Conservation (phyloP, 2,888 invertebrate genomes). For the Nipponacmea schrenckii region DNA sequence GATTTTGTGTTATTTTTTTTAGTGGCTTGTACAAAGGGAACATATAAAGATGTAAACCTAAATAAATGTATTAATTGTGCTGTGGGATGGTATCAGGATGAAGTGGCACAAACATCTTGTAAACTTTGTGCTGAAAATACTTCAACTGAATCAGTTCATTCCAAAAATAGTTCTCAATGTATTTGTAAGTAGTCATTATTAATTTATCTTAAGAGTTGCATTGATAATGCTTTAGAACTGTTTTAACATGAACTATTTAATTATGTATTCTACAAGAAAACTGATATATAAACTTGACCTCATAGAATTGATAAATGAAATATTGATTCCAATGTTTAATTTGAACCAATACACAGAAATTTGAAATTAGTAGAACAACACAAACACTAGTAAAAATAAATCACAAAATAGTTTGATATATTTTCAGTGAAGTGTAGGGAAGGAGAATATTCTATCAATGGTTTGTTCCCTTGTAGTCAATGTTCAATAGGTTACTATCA, state of each 20-base stretch:
- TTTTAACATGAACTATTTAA: no score
- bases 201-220: not conserved
- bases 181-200: constrained; percentile 35
- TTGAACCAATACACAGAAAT: no score
- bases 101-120: constrained; percentile 50
- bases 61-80: constrained; percentile 52
- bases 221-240: not conserved
- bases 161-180: constrained; percentile 38
- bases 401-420: not conserved
- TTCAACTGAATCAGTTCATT: constrained; percentile 35
- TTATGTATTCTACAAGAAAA: no score
- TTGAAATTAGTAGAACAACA: no score
- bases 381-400: no score
- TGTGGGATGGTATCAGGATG: constrained; percentile 52
- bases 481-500: constrained; percentile 32
- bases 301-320: no score
- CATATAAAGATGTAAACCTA: constrained; percentile 37
- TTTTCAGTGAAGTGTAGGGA: constrained; percentile 34
- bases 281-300: no score
- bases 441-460: constrained; percentile 34
- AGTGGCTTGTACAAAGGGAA: constrained; percentile 60
- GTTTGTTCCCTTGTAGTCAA: constrained; percentile 29
- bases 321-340: no score
- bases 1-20: constrained; percentile 11
- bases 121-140: constrained; percentile 47